Evolutionary conservation across 2,888 invertebrate species (phyloP), one percentile per base, ranked within the genome.

Genomic region (Cremastinae sp.): DNA sequence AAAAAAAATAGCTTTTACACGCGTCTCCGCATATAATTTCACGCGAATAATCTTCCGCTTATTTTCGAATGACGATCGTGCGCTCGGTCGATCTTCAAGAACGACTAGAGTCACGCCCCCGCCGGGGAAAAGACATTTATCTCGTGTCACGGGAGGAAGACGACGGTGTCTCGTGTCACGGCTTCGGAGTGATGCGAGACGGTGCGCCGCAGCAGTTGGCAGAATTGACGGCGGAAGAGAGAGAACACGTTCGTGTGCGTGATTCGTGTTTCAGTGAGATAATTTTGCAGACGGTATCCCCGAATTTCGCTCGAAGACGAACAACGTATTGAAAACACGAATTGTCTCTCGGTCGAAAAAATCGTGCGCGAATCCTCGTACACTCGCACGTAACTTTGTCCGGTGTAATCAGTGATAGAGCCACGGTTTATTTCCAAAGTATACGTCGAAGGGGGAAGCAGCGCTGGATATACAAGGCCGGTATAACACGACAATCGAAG

Each of bases 231-330:
- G 59, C 36, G 47, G 69, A 69, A 49, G 47, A 75, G 43, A 65
- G 72, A 74, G 70, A 61, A 49, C 70, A 45, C 54, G 66, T 74
- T 53, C 74, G 74, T 68, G 75, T 69, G 73, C 74, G 72, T 72
- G 70, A 70, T 59, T 43, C 49, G 77, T 74, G 74, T 77, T 72
- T 58, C 74, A 62, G 43, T 59, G 51, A 51, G 51, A 56, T n/a
- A 56, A 58, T 68, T 56, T 68, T 68, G 12, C 36, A 56, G 43
- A 54, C 54, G 34, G 49, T 49, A 69, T 58, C 49, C 56, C 64
- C 58, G 47, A 14, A 38, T 58, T 68, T 45, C 18, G 45, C 58
- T 47, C 38, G 8, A 5, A 68, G 22, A 28, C n/a, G 36, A 38
- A 47, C 4, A 64, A 45, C 16, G 61, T 5, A 28, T 28, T 5